phyloP scores from a whole-genome alignment of 1,140 invertebrate species.

The Heliconius nattereri region DNA sequence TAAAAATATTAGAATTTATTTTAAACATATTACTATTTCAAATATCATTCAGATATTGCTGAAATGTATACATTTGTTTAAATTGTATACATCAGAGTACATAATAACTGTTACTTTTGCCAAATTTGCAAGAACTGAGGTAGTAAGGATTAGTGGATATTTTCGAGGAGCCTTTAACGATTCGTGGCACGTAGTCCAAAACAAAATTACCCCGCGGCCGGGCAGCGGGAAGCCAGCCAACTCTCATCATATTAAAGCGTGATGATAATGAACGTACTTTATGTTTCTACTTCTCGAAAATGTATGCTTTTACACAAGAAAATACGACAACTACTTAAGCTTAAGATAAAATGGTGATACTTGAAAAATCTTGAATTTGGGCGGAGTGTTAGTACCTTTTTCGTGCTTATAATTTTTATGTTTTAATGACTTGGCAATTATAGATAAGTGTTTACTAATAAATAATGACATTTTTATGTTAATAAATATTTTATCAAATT shows the following conservation, averaged over 20 bases:
- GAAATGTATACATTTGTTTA: background rate
- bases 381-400: background rate
- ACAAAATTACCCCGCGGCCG: conserved; percentile 64
- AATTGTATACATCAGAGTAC: conserved; percentile 6
- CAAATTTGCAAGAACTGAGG: conserved; percentile 43
- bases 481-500: too few relatives aligned
- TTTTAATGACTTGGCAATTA: background rate
- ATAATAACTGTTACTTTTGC: conserved; percentile 22
- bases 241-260: conserved; percentile 70
- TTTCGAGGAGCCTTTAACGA: conserved; percentile 56
- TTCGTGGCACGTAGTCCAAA: conserved; percentile 67
- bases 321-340: conserved; percentile 16
- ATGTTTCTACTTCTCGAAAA: conserved; percentile 25
- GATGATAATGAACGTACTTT: conserved; percentile 65
- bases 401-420: background rate
- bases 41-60: too few relatives aligned
- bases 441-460: background rate
- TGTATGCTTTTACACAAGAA: conserved; percentile 22
- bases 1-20: too few relatives aligned
- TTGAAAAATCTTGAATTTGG: background rate
- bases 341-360: conserved; percentile 3
- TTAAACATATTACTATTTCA: too few relatives aligned
- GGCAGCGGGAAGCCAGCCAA: conserved; percentile 66
- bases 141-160: conserved; percentile 53
- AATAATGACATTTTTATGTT: background rate